These are phyloP conservation scores for Gymnosoma rotundatum DNA, from an alignment of 2,888 invertebrate genomes.

Conservation along the genomic window DNA sequence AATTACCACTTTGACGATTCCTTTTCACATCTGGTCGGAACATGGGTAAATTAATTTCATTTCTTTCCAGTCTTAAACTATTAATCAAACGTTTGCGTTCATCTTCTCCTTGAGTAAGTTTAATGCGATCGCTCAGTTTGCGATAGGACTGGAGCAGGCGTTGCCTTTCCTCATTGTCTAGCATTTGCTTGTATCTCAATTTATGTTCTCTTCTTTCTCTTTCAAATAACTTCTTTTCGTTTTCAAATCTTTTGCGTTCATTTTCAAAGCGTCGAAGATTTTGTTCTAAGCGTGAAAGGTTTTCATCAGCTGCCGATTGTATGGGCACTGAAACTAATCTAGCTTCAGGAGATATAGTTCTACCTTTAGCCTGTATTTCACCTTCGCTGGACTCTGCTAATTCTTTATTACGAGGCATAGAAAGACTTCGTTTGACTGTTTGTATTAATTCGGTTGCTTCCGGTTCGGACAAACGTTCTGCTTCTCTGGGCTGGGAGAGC, in stretches of 20 bases:
- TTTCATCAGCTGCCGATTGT: constrained; percentile 72
- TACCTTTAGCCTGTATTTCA: constrained; percentile 47
- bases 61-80: constrained; percentile 77
- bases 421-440: constrained; percentile 79
- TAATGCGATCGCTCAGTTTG: constrained; percentile 78
- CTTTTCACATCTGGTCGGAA: constrained; percentile 67
- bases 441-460: constrained; percentile 78
- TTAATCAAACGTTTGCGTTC: constrained; percentile 78
- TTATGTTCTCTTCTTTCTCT: constrained; percentile 84
- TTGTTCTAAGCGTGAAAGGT: constrained; percentile 78
- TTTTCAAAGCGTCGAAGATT: constrained; percentile 81
- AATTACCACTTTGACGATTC: constrained; percentile 73
- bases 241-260: constrained; percentile 82
- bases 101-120: constrained; percentile 77
- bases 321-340: constrained; percentile 40
- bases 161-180: constrained; percentile 80
- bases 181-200: constrained; percentile 78
- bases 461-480: constrained; percentile 77
- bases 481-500: constrained; percentile 80
- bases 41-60: constrained; percentile 69
- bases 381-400: constrained; percentile 81
- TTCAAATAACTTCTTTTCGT: constrained; percentile 82
- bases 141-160: constrained; percentile 79
- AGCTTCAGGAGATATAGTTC: constrained; percentile 55
- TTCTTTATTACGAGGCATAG: constrained; percentile 79